Percentiles rank a stretch among this genome's conserved stretches.
These are phyloP conservation scores for Polyommatus iphigenia DNA, from an alignment of 2,888 invertebrate genomes.

Conservation along the genomic window DNA sequence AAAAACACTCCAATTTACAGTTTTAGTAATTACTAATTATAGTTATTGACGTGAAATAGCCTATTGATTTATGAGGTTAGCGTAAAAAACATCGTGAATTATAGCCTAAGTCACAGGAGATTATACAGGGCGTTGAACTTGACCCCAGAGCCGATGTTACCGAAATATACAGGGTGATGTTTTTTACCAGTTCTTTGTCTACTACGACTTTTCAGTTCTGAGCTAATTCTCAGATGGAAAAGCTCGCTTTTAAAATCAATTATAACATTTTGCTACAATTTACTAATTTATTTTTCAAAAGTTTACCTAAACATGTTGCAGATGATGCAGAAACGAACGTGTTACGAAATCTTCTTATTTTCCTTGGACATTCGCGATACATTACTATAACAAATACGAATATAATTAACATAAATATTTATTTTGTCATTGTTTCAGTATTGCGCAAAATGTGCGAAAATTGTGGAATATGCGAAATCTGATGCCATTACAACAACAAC, in stretches of 20 bases:
- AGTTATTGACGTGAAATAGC: constrained; percentile 12
- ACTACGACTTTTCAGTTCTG: not conserved
- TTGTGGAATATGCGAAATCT: not conserved
- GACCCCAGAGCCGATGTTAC: constrained; percentile 37
- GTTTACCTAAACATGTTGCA: too few species aligned
- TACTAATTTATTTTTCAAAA: too few species aligned
- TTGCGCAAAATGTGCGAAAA: not conserved
- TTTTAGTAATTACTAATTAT: not conserved
- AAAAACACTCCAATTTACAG: constrained; percentile 1
- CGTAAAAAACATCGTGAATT: constrained; percentile 7
- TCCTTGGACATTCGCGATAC: too few species aligned
- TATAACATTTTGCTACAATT: too few species aligned
- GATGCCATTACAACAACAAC: not conserved
- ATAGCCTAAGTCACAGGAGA: constrained; percentile 36
- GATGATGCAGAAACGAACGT: too few species aligned
- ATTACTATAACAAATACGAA: too few species aligned
- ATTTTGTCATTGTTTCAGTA: not conserved
- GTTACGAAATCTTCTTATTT: too few species aligned
- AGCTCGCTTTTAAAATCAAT: too few species aligned
- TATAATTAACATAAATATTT: too few species aligned
- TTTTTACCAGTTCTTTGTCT: not conserved
- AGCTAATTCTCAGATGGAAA: too few species aligned
- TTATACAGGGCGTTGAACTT: constrained; percentile 38
- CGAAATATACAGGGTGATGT: constrained; percentile 35
- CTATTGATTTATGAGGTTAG: constrained; percentile 8